Percentiles rank a stretch among this genome's conserved stretches.
Evolutionary conservation across 2,113 vertebrate genomes (phyloP).

Genomic region (Carlito syrichta): DNA sequence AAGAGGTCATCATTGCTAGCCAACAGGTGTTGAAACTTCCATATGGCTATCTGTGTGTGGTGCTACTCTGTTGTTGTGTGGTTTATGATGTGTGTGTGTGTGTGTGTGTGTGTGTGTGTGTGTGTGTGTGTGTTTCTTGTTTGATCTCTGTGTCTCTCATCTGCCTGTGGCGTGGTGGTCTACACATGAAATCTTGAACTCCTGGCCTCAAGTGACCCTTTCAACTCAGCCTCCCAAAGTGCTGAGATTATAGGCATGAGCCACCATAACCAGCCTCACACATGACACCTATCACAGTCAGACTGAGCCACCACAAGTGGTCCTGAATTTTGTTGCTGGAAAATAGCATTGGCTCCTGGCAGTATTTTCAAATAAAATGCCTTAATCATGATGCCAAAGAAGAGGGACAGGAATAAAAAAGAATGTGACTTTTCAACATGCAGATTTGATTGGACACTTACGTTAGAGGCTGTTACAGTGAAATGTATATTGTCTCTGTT

Average conservation of each 20-base stretch:
- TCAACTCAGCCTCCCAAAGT: too few relatives aligned
- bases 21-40: not conserved
- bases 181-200: too few relatives aligned
- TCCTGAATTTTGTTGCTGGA: not conserved
- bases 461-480: not conserved
- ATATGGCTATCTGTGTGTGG: not conserved
- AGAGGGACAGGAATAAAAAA: too few relatives aligned
- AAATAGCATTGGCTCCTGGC: not conserved
- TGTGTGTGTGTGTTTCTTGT: not conserved
- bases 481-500: not conserved
- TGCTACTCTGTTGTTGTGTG: not conserved
- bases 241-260: too few relatives aligned
- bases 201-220: too few relatives aligned
- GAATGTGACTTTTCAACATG: not conserved
- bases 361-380: not conserved
- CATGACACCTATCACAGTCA: rapidly evolving
- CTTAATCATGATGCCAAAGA: not conserved
- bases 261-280: too few relatives aligned
- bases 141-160: not conserved
- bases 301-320: rapidly evolving
- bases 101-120: not conserved
- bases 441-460: not conserved
- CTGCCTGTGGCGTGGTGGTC: rapidly evolving
- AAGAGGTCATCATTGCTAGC: not conserved
- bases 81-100: not conserved